Conservation (phyloP, 2,888 invertebrate genomes). For the Platycnemis pennipes region DNA sequence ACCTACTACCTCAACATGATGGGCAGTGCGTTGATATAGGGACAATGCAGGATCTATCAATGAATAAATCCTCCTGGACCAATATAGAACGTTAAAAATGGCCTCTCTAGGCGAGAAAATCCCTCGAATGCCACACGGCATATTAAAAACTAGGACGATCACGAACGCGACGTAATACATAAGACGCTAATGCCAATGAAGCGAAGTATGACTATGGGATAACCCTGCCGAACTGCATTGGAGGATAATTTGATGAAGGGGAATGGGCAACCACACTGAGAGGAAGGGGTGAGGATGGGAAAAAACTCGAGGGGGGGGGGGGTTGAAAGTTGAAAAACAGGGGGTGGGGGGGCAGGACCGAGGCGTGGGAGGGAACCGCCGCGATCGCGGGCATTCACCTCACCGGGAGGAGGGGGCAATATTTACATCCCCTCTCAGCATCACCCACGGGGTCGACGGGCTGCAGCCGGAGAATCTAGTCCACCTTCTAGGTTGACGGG, state of each 20-base stretch:
- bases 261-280: background rate
- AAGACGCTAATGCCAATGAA: too few species aligned
- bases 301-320: background rate
- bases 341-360: background rate
- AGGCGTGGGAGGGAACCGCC: background rate
- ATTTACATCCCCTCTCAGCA: constrained; percentile 14
- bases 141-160: too few species aligned
- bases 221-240: background rate
- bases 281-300: background rate
- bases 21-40: too few species aligned
- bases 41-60: too few species aligned
- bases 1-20: too few species aligned
- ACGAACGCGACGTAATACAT: too few species aligned
- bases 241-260: background rate
- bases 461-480: background rate
- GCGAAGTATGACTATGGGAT: background rate
- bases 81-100: too few species aligned
- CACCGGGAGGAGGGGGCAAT: background rate
- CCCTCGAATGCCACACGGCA: too few species aligned
- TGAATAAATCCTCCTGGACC: too few species aligned
- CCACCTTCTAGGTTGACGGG: background rate
- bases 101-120: too few species aligned
- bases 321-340: background rate
- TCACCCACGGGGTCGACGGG: background rate
- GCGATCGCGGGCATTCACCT: background rate